Conservation (phyloP, 2,797 vertebrate genomes). For the Acestrorhynchus altus region DNA sequence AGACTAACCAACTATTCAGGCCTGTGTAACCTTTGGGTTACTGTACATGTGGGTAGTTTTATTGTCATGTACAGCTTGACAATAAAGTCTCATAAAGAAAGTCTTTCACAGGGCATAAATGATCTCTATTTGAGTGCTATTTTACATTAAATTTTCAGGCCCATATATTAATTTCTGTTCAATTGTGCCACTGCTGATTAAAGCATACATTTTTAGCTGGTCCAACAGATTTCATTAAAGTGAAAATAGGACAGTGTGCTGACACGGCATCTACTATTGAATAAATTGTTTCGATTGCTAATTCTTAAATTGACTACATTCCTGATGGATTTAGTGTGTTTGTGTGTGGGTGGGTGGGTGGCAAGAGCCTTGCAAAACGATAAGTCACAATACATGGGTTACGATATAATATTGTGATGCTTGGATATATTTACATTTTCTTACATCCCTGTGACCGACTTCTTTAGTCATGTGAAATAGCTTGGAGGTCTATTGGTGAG, state of each 20-base stretch:
- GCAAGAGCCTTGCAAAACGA: no score
- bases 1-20: neutral
- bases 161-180: neutral
- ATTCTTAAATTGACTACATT: neutral
- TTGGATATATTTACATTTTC: no score
- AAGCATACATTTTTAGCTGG: neutral
- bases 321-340: no score
- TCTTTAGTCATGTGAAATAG: slow-evolving; percentile 4
- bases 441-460: no score
- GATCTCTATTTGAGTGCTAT: neutral
- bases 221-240: neutral
- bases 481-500: slow-evolving; percentile 21
- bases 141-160: neutral
- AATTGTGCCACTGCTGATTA: neutral
- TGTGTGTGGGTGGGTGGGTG: no score
- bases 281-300: no score
- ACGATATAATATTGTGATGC: no score
- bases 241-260: slow-evolving; percentile 6
- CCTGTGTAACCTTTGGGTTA: neutral
- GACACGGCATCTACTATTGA: neutral
- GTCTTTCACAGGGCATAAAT: neutral
- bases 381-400: no score
- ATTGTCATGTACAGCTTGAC: neutral
- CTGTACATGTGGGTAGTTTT: neutral
- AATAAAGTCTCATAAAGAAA: neutral